Evolutionary conservation across 1,140 invertebrate species (phyloP), one percentile per base, ranked within the genome.

Genomic region (Agrypnia vestita): DNA sequence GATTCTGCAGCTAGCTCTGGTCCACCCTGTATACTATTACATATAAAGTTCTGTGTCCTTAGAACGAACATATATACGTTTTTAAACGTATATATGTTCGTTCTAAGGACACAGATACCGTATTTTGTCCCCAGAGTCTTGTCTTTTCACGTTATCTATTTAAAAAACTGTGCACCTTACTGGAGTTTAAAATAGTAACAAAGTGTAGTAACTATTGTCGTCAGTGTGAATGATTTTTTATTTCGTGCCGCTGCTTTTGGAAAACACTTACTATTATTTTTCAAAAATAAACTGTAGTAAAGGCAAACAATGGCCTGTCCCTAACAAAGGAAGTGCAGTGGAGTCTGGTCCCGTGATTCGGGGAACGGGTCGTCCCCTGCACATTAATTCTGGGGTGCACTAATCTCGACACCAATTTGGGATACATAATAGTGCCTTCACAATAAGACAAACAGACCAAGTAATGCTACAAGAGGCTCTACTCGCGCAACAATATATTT

Each of bases 391-490:
- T 64, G 35, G 61, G 61, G 21, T 64, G 61, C 61, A 19, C 61
- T 64, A 64, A 64, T 64, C 61, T 64, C 35, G 61, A 64, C 61
- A 64, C 61, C 61, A 64, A 64, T 64, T 64, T 64, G 61, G 35
- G 35, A 25, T n/a, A 64, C 61, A 64, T 64, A 64, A 64, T 64
- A 25, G 61, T 25, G 19, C 9, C 35, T 64, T 25, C 13, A 64
- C 61, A 64, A 43, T 64, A 64, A 64, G 61, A 64, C 8, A 64
- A 64, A 44, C n/a, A 64, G 19, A 35, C 12, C 1, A 9, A 4
- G 10, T 13, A 35, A 25, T 15, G 10, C 61, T 0, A 12, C 9
- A 25, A 43, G 61, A 43, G 25, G 35, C 61, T 64, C 61, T n/a
- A 12, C 49, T 15, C 1, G 8, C n/a, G 25, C 6, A 35, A 35